Conservation (phyloP, 2,797 vertebrate genomes). For the Lutra lutra region DNA sequence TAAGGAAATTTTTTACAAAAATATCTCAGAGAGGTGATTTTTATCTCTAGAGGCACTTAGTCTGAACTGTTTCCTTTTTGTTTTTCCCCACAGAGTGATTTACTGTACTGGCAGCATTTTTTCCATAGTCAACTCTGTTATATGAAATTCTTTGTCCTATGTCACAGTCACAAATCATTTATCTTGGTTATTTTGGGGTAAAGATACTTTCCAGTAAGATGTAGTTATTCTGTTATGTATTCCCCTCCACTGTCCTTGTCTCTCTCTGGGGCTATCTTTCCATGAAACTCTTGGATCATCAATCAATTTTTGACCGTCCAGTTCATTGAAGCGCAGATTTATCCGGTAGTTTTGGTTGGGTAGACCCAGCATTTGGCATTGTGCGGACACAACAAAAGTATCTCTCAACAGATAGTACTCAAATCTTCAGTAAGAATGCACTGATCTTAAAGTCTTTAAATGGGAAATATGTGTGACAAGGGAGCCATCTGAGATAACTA, state of each 20-base stretch:
- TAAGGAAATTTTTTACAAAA: slow-evolving; percentile 71
- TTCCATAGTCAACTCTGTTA: slow-evolving; percentile 81
- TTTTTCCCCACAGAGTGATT: slow-evolving; percentile 82
- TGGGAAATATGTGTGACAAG: slow-evolving; percentile 36
- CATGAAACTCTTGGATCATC: slow-evolving; percentile 19
- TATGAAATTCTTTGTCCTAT: slow-evolving; percentile 84
- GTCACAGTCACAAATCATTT: slow-evolving; percentile 85
- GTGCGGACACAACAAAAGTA: not conserved
- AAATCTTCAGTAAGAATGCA: slow-evolving; percentile 20
- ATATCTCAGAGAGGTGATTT: slow-evolving; percentile 75
- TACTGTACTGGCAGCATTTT: slow-evolving; percentile 82
- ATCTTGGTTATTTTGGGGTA: slow-evolving; percentile 82
- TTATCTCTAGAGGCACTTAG: slow-evolving; percentile 81
- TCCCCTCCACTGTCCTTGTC: slow-evolving; percentile 11
- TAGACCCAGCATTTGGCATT: slow-evolving; percentile 5
- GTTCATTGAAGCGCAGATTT: slow-evolving; percentile 35
- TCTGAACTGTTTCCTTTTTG: slow-evolving; percentile 77
- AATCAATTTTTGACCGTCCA: slow-evolving; percentile 41
- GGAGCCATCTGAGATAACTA: slow-evolving; percentile 26
- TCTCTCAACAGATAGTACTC: not conserved
- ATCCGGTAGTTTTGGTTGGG: not conserved
- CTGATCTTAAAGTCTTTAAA: slow-evolving; percentile 36
- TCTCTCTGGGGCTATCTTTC: not conserved
- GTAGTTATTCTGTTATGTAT: slow-evolving; percentile 68
- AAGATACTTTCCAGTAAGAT: slow-evolving; percentile 81